Conservation (phyloP, 1,140 invertebrate species). For the Solenopsis fugax region DNA sequence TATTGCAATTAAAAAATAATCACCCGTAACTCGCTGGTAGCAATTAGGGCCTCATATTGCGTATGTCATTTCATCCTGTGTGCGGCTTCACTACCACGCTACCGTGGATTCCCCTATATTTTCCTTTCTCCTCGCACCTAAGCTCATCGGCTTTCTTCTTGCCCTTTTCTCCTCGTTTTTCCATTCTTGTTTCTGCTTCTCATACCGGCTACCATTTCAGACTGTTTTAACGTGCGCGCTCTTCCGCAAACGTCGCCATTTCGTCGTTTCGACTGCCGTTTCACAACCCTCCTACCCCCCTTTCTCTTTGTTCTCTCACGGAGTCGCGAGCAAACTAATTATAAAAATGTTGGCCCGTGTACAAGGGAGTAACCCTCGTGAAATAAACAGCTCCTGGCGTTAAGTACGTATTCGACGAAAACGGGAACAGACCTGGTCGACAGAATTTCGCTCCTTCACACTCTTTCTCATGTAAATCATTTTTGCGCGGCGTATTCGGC, state of each 20-base stretch:
- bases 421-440: conserved; percentile 15
- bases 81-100: neutral
- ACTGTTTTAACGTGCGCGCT: conserved; percentile 39
- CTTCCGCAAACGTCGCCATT: conserved; percentile 62
- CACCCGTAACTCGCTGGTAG: conserved; percentile 76
- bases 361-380: conserved; percentile 71
- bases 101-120: conserved; percentile 7
- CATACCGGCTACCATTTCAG: conserved; percentile 56
- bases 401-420: conserved; percentile 71
- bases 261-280: conserved; percentile 66
- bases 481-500: conserved; percentile 63
- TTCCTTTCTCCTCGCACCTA: conserved; percentile 23
- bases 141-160: conserved; percentile 33
- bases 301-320: conserved; percentile 65
- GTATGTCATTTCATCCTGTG: conserved; percentile 63
- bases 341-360: conserved; percentile 79
- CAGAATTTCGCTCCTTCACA: neutral
- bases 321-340: conserved; percentile 80
- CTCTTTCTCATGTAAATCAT: conserved; percentile 49
- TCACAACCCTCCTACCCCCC: neutral
- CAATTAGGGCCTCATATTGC: conserved; percentile 80
- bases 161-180: conserved; percentile 4
- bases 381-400: conserved; percentile 79
- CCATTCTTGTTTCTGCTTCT: conserved; percentile 22
- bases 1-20: conserved; percentile 83